These are phyloP conservation scores for Urocyon cinereoargenteus DNA, from an alignment of 2,797 vertebrate species.

Conservation along the genomic window DNA sequence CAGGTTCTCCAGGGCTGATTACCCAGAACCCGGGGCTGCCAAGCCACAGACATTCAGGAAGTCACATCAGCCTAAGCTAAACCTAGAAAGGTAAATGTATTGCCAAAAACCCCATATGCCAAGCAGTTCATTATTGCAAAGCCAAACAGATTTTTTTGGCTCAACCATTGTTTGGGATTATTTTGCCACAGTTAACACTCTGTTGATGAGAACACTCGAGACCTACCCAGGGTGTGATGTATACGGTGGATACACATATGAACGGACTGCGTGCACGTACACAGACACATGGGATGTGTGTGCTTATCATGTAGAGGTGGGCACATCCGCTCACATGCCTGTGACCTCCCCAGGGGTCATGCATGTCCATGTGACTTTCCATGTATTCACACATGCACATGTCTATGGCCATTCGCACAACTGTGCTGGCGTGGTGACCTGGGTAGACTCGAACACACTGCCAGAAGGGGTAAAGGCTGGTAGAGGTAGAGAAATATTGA, in stretches of 20 bases:
- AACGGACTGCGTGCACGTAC: not conserved
- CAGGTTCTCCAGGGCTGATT: not conserved
- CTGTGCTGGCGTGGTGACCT: too few relatives aligned
- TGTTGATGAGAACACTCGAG: conserved; percentile 20
- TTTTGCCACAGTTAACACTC: conserved; percentile 63
- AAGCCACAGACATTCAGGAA: not conserved
- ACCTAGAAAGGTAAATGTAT: conserved; percentile 66
- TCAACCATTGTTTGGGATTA: conserved; percentile 60
- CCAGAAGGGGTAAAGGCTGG: not conserved
- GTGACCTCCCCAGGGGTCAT: not conserved
- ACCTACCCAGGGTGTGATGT: not conserved
- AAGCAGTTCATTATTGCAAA: conserved; percentile 71
- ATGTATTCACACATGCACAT: accelerated
- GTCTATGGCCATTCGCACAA: not conserved
- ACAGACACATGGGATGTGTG: not conserved
- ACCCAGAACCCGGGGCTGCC: conserved; percentile 16
- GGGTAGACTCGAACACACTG: accelerated
- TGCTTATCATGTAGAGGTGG: not conserved
- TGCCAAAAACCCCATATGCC: conserved; percentile 78
- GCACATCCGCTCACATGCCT: too few relatives aligned
- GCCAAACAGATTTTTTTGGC: conserved; percentile 68
- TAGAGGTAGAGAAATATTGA: not conserved
- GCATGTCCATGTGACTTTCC: accelerated
- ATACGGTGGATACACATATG: not conserved
- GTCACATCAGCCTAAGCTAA: conserved; percentile 68